Percentiles rank a stretch among this genome's conserved stretches.
Conservation (phyloP, 2,797 vertebrate genomes). For the Orestias chungarensis region DNA sequence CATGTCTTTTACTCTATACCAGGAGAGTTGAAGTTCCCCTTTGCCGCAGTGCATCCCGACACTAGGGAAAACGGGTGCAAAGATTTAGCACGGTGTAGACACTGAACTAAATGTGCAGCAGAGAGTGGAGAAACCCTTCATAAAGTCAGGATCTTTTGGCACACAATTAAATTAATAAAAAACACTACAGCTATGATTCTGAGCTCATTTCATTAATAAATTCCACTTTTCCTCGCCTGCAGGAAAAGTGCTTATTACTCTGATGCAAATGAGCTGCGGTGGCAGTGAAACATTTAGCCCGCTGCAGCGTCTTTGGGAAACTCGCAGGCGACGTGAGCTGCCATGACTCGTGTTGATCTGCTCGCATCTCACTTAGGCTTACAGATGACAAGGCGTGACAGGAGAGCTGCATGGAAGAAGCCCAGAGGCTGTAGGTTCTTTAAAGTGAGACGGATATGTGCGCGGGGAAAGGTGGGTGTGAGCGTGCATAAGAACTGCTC, state of each 20-base stretch:
- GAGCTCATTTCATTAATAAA: constrained; percentile 50
- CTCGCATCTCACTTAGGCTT: too few species aligned
- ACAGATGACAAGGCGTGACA: too few species aligned
- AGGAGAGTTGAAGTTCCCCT: constrained; percentile 27
- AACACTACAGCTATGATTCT: constrained; percentile 25
- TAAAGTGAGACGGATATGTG: too few species aligned
- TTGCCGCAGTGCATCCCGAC: constrained; percentile 22
- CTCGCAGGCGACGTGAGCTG: constrained; percentile 17
- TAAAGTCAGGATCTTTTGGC: constrained; percentile 10
- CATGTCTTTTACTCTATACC: not conserved
- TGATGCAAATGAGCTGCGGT: constrained; percentile 60
- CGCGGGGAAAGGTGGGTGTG: too few species aligned
- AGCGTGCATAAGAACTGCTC: too few species aligned
- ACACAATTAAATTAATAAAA: constrained; percentile 9
- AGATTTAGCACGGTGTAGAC: constrained; percentile 18
- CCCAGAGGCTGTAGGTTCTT: too few species aligned
- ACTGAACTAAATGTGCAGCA: not conserved
- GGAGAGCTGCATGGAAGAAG: too few species aligned
- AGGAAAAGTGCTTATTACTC: constrained; percentile 39
- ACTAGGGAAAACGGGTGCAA: constrained; percentile 17
- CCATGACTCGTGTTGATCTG: too few species aligned
- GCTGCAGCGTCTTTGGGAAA: constrained; percentile 38
- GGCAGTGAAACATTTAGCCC: constrained; percentile 45
- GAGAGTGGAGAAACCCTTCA: constrained; percentile 18
- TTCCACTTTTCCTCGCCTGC: constrained; percentile 41